These are phyloP conservation scores for Danaus plexippus DNA, from an alignment of 1,140 invertebrate species.

Conservation along the genomic window DNA sequence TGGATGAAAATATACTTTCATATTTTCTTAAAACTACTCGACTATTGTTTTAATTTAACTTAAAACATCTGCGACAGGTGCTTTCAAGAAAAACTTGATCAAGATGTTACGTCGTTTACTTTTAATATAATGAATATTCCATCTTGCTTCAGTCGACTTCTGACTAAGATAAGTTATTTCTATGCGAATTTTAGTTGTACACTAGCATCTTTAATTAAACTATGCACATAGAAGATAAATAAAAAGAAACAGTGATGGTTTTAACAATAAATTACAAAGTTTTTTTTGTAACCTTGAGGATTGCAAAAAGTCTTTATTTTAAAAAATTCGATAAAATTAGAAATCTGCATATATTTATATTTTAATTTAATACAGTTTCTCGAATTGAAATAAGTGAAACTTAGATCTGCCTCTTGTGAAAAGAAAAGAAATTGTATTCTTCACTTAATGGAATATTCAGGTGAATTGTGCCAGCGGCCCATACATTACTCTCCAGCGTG, in stretches of 20 bases:
- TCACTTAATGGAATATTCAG: slow-evolving; percentile 1
- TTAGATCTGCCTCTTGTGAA: no score
- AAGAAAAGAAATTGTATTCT: no score
- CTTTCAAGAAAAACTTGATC: slow-evolving; percentile 19
- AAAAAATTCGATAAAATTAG: background rate
- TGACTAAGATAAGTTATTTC: slow-evolving; percentile 4
- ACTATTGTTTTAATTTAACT: slow-evolving; percentile 23
- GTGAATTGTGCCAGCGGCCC: slow-evolving; percentile 5
- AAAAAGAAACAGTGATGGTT: no score
- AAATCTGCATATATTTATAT: background rate
- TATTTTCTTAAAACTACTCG: no score
- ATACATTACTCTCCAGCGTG: slow-evolving; percentile 6
- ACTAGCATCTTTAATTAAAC: no score
- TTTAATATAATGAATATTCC: slow-evolving; percentile 20
- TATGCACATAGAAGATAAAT: no score
- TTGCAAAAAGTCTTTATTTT: background rate
- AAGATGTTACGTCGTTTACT: slow-evolving; percentile 11
- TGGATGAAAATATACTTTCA: no score
- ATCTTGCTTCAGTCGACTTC: slow-evolving; percentile 3
- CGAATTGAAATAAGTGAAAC: slow-evolving; percentile 2
- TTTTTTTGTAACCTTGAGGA: no score
- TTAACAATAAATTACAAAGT: no score
- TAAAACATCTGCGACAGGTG: slow-evolving; percentile 19
- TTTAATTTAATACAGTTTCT: background rate
- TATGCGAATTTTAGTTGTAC: background rate